Evolutionary conservation across 2,797 vertebrate species (phyloP).

Genomic region (Phylloscopus collybita): DNA sequence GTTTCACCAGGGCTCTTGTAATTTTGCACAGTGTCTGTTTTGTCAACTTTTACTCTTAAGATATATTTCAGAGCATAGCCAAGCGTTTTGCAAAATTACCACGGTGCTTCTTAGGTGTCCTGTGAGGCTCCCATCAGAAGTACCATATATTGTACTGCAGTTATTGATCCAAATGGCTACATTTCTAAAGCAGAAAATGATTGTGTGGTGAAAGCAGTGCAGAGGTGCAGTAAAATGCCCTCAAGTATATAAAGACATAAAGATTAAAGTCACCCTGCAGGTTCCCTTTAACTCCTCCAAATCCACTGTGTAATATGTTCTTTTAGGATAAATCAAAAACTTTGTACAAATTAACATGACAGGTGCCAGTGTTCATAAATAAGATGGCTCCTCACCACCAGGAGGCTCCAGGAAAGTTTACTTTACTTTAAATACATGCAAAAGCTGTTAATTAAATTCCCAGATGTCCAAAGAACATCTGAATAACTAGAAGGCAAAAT

Average conservation of each 20-base stretch:
- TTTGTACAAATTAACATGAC: slow-evolving; percentile 68
- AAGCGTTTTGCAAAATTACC: slow-evolving; percentile 56
- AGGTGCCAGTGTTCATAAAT: slow-evolving; percentile 59
- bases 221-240: slow-evolving; percentile 81
- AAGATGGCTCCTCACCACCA: slow-evolving; percentile 34
- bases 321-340: slow-evolving; percentile 76
- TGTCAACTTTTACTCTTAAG: slow-evolving; percentile 54
- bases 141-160: slow-evolving; percentile 79
- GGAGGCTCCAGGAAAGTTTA: slow-evolving; percentile 21
- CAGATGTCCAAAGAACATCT: slow-evolving; percentile 62
- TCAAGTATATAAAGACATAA: slow-evolving; percentile 83
- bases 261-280: slow-evolving; percentile 82
- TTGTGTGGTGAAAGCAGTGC: slow-evolving; percentile 82
- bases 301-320: slow-evolving; percentile 74
- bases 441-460: slow-evolving; percentile 65
- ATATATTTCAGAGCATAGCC: slow-evolving; percentile 13
- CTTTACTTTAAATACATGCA: slow-evolving; percentile 59
- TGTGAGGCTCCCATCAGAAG: slow-evolving; percentile 78
- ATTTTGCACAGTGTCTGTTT: slow-evolving; percentile 28
- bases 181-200: slow-evolving; percentile 89
- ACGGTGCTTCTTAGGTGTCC: slow-evolving; percentile 43
- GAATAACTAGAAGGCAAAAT: slow-evolving; percentile 70
- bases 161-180: slow-evolving; percentile 87
- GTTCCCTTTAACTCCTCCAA: slow-evolving; percentile 79
- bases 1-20: slow-evolving; percentile 46